A percentile compares a stretch with the other conserved stretches of the same genome.
These are phyloP conservation scores for Eilema griseolum DNA, from an alignment of 2,888 invertebrate genomes.

Conservation along the genomic window DNA sequence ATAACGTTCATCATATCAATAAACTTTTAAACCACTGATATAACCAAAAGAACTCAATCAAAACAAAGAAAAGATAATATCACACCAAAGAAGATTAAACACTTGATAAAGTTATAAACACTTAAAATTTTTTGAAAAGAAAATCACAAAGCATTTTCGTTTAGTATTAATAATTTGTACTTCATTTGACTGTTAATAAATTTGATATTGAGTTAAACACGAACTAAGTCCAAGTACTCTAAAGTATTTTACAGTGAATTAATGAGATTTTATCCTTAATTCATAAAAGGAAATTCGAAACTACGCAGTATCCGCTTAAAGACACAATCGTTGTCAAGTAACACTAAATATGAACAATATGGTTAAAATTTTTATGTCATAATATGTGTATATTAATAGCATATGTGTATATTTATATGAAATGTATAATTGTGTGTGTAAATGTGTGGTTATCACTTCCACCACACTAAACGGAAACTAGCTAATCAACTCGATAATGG, in stretches of 20 bases:
- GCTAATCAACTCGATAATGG: background rate
- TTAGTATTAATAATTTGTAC: background rate
- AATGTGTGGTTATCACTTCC: slow-evolving; percentile 4
- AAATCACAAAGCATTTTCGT: background rate
- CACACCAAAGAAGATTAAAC: background rate
- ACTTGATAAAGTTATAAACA: background rate
- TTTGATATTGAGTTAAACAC: background rate
- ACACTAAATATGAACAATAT: background rate
- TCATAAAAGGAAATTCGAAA: background rate
- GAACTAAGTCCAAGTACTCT: background rate
- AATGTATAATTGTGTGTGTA: background rate
- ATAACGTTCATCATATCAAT: background rate
- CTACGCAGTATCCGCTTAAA: background rate
- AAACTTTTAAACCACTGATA: background rate
- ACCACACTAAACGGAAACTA: background rate
- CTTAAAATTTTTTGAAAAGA: background rate
- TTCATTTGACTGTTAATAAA: background rate
- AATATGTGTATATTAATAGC: too few relatives aligned
- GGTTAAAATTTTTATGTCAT: background rate
- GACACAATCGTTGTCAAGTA: background rate
- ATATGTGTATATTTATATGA: background rate
- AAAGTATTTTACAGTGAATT: background rate
- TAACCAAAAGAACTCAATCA: too few relatives aligned
- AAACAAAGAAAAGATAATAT: background rate
- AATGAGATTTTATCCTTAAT: slow-evolving; percentile 7